Evolutionary conservation across 2,113 vertebrate species (phyloP), one percentile per base, ranked within the genome.

Genomic region (Capreolus pygargus): DNA sequence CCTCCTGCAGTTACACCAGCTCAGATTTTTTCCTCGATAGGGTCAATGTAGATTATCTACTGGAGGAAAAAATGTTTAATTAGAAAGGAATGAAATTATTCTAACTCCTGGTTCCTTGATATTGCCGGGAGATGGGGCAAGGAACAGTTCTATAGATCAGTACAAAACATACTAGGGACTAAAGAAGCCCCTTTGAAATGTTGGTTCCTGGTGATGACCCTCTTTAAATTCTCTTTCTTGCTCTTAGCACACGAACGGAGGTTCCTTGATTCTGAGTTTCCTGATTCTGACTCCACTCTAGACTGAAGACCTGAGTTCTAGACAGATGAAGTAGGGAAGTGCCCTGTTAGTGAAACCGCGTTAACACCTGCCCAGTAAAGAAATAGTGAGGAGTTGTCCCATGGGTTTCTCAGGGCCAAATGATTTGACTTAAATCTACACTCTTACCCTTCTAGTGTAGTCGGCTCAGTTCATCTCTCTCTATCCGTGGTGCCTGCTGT

Each of bases 1-100:
- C 83, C 89, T 91, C 64, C 94, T 86, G 86, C 96, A 78, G 93
- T 89, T 67, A 27, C 12, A 86, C 30, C 55, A 58, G 84, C 84
- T 64, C 70, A 64, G 86, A 91, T 85, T 85, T 79, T 16, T 79
- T 15, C 90, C 39, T 90, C 1, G 3, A 17, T 79, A 43, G 86
- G 79, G 70, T 61, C 88, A 83, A 17, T 58, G 82, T 28, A 52
- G 67, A 93, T 86, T 19, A 88, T 76, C 58, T 79, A 13, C 16
- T 30, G 27, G 57, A 85, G 81, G 58, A 39, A n/a, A 54, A 85
- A 27, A 57, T 52, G 64, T 86, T 91, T 91, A 55, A 82, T 92
- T 79, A 57, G 50, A 9, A 91, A 91, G 55, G 79, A 86, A 88
- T 89, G 12, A 81, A 89, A 54, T 55, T 70, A 47, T n/a, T 74